A percentile compares a stretch with the other conserved stretches of the same genome.
These are phyloP conservation scores for Muntiacus reevesi DNA, from an alignment of 2,113 vertebrate species.

Conservation along the genomic window DNA sequence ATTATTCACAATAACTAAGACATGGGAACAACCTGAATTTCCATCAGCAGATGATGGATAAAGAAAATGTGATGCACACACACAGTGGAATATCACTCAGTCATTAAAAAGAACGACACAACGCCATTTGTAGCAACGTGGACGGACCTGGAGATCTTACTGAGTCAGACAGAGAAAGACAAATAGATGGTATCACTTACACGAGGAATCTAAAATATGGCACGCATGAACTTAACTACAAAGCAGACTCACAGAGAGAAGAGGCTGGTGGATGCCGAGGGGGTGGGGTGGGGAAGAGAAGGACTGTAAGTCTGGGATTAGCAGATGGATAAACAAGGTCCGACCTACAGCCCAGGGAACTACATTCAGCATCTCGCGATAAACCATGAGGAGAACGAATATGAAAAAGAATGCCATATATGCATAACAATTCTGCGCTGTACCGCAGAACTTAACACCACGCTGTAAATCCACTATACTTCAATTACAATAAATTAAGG, in stretches of 20 bases:
- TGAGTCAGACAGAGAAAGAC: background rate
- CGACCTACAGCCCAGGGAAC: rapidly evolving
- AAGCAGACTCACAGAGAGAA: background rate
- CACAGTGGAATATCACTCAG: background rate
- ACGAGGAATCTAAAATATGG: rapidly evolving
- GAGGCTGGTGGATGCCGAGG: background rate
- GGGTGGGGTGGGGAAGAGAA: background rate
- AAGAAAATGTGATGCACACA: rapidly evolving
- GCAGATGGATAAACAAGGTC: background rate
- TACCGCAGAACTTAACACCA: rapidly evolving
- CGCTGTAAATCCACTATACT: too few species aligned
- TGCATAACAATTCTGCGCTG: rapidly evolving
- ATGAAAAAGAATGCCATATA: rapidly evolving
- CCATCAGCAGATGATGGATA: background rate
- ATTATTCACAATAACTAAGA: background rate
- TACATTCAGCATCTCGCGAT: rapidly evolving
- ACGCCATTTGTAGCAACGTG: rapidly evolving
- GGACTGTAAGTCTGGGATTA: background rate
- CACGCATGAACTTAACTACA: background rate
- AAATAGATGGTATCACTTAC: background rate
- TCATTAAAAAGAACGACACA: rapidly evolving
- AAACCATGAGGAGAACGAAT: rapidly evolving
- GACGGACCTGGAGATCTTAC: background rate
- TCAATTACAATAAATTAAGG: rapidly evolving
- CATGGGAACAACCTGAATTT: background rate